These are phyloP conservation scores for Pentamera pediparva DNA, from an alignment of 53 echinoderm and acorn worm species.

Conservation along the genomic window DNA sequence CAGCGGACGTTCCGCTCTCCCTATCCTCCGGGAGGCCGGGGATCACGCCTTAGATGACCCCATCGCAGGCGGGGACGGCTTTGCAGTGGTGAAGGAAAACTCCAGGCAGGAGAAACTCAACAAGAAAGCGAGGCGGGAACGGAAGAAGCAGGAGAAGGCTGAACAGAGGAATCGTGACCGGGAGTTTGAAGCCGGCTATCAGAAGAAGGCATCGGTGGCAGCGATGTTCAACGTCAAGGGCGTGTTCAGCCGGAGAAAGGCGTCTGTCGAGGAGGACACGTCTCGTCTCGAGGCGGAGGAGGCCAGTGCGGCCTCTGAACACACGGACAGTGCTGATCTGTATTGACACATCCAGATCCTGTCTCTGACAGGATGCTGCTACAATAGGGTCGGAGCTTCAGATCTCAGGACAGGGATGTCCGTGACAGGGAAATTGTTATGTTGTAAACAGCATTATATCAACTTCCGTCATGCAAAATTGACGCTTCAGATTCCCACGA, in stretches of 20 bases:
- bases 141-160: slow-evolving; percentile 29
- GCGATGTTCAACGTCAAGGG: slow-evolving; percentile 1
- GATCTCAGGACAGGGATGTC: too few species aligned
- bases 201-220: background rate
- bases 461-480: too few species aligned
- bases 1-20: background rate
- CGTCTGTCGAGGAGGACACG: slow-evolving; percentile 35
- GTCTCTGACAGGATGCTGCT: too few species aligned
- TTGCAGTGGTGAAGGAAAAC: slow-evolving; percentile 10
- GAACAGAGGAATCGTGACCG: slow-evolving; percentile 33
- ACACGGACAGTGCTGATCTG: background rate
- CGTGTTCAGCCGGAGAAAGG: slow-evolving; percentile 24
- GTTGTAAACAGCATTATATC: too few species aligned
- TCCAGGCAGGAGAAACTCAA: slow-evolving; percentile 20
- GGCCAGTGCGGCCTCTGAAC: background rate
- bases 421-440: too few species aligned
- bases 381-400: too few species aligned
- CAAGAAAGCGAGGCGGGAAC: slow-evolving; percentile 25
- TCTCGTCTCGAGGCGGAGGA: slow-evolving; percentile 26
- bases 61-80: too few species aligned
- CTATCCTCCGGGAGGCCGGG: background rate
- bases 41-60: too few species aligned
- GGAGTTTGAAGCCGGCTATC: slow-evolving; percentile 29
- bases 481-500: too few species aligned
- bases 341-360: too few species aligned